Evolutionary conservation across 30 jellyfish, hydroid and myxozoan genomes (phyloP), one percentile per base, ranked within the genome.

Genomic region (Hydra vulgaris): DNA sequence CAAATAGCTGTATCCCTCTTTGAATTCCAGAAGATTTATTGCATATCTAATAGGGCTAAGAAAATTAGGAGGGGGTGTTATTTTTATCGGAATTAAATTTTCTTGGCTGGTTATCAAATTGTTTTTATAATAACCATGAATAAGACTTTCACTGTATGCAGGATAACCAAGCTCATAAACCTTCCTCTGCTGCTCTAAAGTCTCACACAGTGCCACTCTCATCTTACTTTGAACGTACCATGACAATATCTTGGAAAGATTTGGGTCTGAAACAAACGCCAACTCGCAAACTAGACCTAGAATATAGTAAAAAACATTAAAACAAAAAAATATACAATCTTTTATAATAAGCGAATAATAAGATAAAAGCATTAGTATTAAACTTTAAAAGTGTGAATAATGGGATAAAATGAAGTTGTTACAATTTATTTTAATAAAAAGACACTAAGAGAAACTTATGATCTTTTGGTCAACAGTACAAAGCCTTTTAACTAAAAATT

Each of bases 281-380:
- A 75, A 54, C 0, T 75, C 83, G 24, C 83, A 75, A n/a, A 75
- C 83, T 74, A 75, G 71, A 75, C 83, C 83, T 75, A 17, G 24
- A 75, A 73, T 17, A n/a, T 17, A 21, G 18, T n/a, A 0, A 61
- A 0, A 61, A 61, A 0, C 18, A 70, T 8, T 17, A 70, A 5
- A 3, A 40, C 61, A 3, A 40, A 40, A 40, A 40, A 40, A 40
- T 40, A 40, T 40, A 12, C 61, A 40, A 40, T 3, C 61, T 3
- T 40, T 40, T 40, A 3, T 3, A 40, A 40, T 40, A n/a, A n/a
- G n/a, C n/a, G n/a, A n/a, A n/a, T n/a, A n/a, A n/a, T n/a, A n/a
- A n/a, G n/a, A n/a, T n/a, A n/a, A n/a, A n/a, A n/a, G n/a, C n/a
- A n/a, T n/a, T n/a, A n/a, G n/a, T n/a, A n/a, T n/a, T n/a, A n/a